Conservation (phyloP, 92 coral and sea anemone species). For the Bergia puertoricense region DNA sequence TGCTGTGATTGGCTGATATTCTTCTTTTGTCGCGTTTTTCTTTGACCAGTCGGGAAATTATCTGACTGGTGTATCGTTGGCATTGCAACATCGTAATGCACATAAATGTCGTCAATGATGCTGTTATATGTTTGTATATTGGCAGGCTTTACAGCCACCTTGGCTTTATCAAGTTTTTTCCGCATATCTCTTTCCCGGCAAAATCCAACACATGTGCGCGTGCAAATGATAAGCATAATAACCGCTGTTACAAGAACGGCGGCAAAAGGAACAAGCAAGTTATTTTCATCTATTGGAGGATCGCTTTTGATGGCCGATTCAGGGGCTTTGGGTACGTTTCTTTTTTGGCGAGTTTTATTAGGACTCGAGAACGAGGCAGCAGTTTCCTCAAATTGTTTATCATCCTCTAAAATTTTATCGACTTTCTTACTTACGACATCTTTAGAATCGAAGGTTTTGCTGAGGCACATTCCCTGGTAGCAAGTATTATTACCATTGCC, state of each 20-base stretch:
- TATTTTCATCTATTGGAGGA: not conserved
- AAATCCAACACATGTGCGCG: constrained; percentile 20
- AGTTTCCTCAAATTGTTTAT: not conserved
- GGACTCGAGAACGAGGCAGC: not conserved
- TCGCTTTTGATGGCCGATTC: constrained; percentile 4
- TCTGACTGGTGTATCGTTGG: not conserved
- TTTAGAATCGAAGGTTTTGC: not conserved
- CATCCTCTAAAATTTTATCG: not conserved
- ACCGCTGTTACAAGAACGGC: not conserved
- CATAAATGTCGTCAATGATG: not conserved
- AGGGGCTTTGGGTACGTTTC: not conserved
- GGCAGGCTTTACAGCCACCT: not conserved
- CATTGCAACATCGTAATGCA: constrained; percentile 6
- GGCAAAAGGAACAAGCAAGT: not conserved
- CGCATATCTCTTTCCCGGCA: not conserved
- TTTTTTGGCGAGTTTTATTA: not conserved
- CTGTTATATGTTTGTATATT: constrained; percentile 16
- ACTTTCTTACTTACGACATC: not conserved
- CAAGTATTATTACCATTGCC: not conserved
- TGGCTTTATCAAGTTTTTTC: not conserved
- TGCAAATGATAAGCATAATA: constrained; percentile 16
- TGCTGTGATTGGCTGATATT: not conserved
- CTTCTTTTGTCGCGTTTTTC: not conserved
- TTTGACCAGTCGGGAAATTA: not conserved
- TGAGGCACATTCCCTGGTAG: constrained; percentile 6